phyloP scores from a whole-genome alignment of 2,113 vertebrate genomes.

The Heteronetta atricapilla region DNA sequence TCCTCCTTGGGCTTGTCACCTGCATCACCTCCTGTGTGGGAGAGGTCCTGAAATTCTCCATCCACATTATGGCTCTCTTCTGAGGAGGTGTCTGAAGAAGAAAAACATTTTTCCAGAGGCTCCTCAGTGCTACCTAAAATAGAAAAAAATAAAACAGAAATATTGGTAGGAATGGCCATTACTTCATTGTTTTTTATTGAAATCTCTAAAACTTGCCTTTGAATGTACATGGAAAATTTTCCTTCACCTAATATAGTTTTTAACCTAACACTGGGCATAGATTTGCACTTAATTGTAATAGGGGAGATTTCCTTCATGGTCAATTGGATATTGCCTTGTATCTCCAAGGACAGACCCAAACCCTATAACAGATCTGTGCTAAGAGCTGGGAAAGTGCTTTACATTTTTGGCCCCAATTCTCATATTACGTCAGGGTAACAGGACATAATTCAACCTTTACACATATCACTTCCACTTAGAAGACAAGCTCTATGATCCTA shows the following conservation, averaged over 20 bases:
- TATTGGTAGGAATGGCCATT: background rate
- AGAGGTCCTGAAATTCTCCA: slow-evolving; percentile 59
- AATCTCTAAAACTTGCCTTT: background rate
- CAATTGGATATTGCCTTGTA: background rate
- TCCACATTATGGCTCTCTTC: slow-evolving; percentile 48
- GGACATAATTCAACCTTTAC: background rate
- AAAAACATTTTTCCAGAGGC: slow-evolving; percentile 52
- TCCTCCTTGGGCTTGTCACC: slow-evolving; percentile 51
- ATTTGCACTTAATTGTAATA: background rate
- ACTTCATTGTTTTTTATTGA: background rate
- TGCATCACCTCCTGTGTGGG: slow-evolving; percentile 37
- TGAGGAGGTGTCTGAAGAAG: slow-evolving; percentile 72
- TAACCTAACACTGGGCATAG: background rate
- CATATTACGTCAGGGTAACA: background rate
- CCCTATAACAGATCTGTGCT: background rate
- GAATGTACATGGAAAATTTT: background rate
- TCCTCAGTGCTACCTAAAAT: slow-evolving; percentile 56
- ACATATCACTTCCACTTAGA: background rate
- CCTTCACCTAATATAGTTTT: background rate
- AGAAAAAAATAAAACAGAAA: background rate
- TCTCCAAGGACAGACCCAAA: background rate
- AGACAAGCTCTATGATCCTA: background rate
- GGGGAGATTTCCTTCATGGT: background rate
- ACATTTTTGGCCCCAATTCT: background rate
- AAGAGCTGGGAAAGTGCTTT: background rate